phyloP scores from a whole-genome alignment of 2,797 vertebrate genomes.

The Sitta carolinensis region DNA sequence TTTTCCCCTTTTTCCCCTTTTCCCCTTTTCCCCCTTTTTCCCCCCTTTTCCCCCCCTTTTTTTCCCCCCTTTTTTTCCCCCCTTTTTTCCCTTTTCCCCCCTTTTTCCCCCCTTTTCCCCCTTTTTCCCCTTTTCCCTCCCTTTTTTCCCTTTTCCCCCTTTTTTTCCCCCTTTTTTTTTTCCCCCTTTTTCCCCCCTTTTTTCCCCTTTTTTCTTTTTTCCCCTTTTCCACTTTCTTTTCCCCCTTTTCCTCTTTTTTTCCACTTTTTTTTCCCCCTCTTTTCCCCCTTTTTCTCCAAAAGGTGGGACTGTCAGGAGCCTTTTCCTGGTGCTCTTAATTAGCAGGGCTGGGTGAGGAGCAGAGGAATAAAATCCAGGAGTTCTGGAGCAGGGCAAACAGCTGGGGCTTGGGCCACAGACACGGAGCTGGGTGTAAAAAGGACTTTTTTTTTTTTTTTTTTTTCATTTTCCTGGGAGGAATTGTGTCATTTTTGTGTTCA shows the following conservation, averaged over 20 bases:
- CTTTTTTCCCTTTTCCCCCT: fast-evolving
- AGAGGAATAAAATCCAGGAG: neutral
- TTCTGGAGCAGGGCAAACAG: neutral
- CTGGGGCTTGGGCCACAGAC: neutral
- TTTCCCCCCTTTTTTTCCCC: too few relatives aligned
- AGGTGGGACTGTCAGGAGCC: neutral
- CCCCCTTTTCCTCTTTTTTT: too few relatives aligned
- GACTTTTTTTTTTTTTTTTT: too few relatives aligned
- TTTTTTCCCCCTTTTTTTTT: too few relatives aligned
- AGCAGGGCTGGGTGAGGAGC: neutral
- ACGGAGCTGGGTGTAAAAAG: neutral
- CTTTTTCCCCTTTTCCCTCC: fast-evolving
- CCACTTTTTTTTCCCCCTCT: too few relatives aligned
- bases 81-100: too few relatives aligned
- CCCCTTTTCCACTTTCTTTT: too few relatives aligned
- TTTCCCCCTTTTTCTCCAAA: fast-evolving
- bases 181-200: fast-evolving
- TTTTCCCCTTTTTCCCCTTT: fast-evolving
- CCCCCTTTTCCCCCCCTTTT: neutral
- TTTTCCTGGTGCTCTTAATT: neutral
- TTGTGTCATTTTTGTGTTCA: neutral
- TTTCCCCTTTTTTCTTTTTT: too few relatives aligned
- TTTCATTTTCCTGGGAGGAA: neutral
- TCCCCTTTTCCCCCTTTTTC: fast-evolving
- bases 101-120: fast-evolving